Percentiles rank a stretch among this genome's conserved stretches.
These are phyloP conservation scores for Cygnus olor DNA, from an alignment of 2,797 vertebrate genomes.

Conservation along the genomic window DNA sequence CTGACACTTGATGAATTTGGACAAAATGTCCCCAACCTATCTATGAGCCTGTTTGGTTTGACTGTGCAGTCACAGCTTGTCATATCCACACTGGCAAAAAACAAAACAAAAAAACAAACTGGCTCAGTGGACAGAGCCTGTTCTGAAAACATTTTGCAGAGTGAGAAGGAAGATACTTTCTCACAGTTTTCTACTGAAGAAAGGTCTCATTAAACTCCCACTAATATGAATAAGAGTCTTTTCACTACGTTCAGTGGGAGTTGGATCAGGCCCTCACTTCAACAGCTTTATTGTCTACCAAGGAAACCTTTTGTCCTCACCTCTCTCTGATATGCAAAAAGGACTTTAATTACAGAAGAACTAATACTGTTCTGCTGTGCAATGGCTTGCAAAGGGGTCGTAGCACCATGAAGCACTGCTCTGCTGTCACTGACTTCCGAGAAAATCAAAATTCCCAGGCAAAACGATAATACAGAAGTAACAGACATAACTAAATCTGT, in stretches of 20 bases:
- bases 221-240: constrained; percentile 34
- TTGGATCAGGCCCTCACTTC: constrained; percentile 36
- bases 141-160: constrained; percentile 43
- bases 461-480: background rate
- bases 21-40: constrained; percentile 37
- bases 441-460: background rate
- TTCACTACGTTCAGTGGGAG: constrained; percentile 32
- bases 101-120: background rate
- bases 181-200: constrained; percentile 58
- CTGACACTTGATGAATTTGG: constrained; percentile 56
- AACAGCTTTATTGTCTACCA: constrained; percentile 35
- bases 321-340: constrained; percentile 38
- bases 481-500: background rate
- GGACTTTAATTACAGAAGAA: background rate
- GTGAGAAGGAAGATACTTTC: constrained; percentile 56
- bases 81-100: constrained; percentile 1
- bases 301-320: constrained; percentile 47
- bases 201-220: constrained; percentile 47
- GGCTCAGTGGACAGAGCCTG: background rate
- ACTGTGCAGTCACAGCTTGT: constrained; percentile 35
- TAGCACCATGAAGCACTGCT: background rate
- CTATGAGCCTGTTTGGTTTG: background rate
- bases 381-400: background rate
- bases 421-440: background rate
- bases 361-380: background rate